A percentile compares a stretch with the other conserved stretches of the same genome.
Conservation (phyloP, 92 coral and sea anemone genomes). For the Phenganax subtilis region DNA sequence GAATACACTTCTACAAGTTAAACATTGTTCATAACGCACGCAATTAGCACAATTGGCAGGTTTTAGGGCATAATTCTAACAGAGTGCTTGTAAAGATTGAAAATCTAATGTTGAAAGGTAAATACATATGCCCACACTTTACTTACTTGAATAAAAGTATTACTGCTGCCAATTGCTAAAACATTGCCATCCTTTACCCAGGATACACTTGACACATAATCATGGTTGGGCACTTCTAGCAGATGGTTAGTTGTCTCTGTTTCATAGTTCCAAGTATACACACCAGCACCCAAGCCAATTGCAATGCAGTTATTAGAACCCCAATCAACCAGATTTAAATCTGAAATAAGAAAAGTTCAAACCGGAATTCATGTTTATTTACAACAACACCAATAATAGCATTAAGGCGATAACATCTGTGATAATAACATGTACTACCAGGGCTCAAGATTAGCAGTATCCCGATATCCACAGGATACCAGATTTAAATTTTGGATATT, state of each 20-base stretch:
- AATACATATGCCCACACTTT: neutral
- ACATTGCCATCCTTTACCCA: slow-evolving; percentile 77
- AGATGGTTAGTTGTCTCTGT: slow-evolving; percentile 60
- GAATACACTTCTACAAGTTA: too few relatives aligned
- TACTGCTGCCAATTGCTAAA: slow-evolving; percentile 70
- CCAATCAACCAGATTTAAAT: slow-evolving; percentile 93
- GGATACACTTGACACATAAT: slow-evolving; percentile 75
- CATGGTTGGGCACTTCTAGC: slow-evolving; percentile 69
- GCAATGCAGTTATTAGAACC: slow-evolving; percentile 71
- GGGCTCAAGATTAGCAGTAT: too few relatives aligned
- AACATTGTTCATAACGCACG: neutral
- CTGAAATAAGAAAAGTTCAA: slow-evolving; percentile 33
- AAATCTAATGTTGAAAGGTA: too few relatives aligned
- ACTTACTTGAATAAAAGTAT: slow-evolving; percentile 69
- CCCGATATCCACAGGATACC: too few relatives aligned
- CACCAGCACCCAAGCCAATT: slow-evolving; percentile 70
- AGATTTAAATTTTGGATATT: too few relatives aligned
- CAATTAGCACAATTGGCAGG: too few relatives aligned
- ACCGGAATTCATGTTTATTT: too few relatives aligned
- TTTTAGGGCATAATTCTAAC: too few relatives aligned
- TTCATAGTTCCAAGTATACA: slow-evolving; percentile 70
- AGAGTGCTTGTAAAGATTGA: neutral
- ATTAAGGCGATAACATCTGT: too few relatives aligned
- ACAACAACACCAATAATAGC: too few relatives aligned
- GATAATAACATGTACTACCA: too few relatives aligned